phyloP scores from a whole-genome alignment of 2,113 vertebrate genomes.

The Parus major region DNA sequence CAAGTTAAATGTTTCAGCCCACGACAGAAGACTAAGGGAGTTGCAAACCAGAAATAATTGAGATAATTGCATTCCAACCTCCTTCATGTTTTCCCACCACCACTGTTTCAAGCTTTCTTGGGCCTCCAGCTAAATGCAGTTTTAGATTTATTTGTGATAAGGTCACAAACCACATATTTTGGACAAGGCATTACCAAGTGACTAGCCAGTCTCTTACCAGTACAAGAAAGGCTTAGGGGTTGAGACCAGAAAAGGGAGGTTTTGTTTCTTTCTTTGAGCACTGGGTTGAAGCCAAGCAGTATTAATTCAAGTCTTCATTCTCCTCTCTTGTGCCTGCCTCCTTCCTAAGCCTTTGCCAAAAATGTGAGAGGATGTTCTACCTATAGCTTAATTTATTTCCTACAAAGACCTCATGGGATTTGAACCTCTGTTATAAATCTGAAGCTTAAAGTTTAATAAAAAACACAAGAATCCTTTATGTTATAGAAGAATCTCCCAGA shows the following conservation, averaged over 20 bases:
- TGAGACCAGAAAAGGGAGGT: conserved; percentile 9
- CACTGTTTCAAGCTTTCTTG: neutral
- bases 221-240: conserved; percentile 5
- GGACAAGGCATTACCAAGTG: neutral
- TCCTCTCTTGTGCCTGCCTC: conserved; percentile 34
- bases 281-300: conserved; percentile 18
- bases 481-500: neutral
- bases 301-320: conserved; percentile 24
- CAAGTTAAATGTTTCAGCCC: neutral
- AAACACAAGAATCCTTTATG: neutral
- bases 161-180: conserved; percentile 20
- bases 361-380: conserved; percentile 47
- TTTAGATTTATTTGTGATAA: neutral
- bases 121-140: neutral
- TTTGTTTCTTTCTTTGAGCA: conserved; percentile 30
- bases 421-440: conserved; percentile 34
- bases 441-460: conserved; percentile 47
- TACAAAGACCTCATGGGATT: conserved; percentile 3
- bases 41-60: conserved; percentile 8
- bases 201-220: neutral
- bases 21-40: neutral
- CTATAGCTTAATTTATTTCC: conserved; percentile 62
- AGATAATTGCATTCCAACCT: neutral
- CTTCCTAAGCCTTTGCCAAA: conserved; percentile 54
- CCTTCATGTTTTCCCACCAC: neutral